Evolutionary conservation across 2,113 vertebrate genomes (phyloP).

Genomic region (Pangasianodon gigas): DNA sequence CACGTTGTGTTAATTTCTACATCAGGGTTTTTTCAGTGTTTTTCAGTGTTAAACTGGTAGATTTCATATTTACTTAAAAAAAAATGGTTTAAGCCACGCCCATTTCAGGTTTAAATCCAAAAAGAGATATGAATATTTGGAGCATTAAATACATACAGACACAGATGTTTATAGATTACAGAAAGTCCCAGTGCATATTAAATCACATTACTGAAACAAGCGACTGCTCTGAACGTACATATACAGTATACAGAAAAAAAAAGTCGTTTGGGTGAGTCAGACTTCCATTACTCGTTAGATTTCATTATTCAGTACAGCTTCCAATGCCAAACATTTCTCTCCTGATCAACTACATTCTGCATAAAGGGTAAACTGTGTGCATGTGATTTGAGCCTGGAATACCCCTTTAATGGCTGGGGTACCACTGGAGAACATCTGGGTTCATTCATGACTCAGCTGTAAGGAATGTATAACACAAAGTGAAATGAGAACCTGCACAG

Average conservation of each 20-base stretch:
- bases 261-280: not conserved
- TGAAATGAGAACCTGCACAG: not conserved
- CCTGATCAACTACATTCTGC: not conserved
- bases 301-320: not conserved
- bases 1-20: too few species aligned
- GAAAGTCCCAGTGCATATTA: not conserved
- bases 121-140: not conserved
- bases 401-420: not conserved
- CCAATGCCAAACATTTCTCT: not conserved
- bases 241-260: not conserved
- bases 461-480: conserved; percentile 3
- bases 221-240: not conserved
- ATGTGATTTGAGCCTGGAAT: not conserved
- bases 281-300: not conserved
- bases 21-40: too few species aligned
- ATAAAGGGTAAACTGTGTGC: not conserved
- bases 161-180: not conserved
- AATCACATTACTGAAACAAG: not conserved
- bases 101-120: not conserved
- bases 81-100: not conserved
- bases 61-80: not conserved
- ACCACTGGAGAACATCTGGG: not conserved
- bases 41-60: too few species aligned
- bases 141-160: not conserved
- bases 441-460: conserved; percentile 16